These are phyloP conservation scores for Artemia franciscana DNA, from an alignment of 1,140 invertebrate species.

Conservation along the genomic window DNA sequence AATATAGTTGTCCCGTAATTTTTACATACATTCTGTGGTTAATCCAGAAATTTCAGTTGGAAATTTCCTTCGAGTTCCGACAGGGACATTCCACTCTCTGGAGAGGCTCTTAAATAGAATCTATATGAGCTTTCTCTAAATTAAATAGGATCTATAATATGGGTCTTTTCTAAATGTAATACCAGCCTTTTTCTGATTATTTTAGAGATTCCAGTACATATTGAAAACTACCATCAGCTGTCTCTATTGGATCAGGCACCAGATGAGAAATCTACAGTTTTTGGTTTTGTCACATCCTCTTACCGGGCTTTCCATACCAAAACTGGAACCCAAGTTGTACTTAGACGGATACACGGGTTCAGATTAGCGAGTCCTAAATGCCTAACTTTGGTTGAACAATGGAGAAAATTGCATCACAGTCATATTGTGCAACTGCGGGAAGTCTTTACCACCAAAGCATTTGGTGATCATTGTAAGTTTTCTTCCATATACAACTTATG, in stretches of 20 bases:
- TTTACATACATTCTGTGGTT: too few relatives aligned
- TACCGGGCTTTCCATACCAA: slow-evolving; percentile 77
- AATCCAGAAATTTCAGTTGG: too few relatives aligned
- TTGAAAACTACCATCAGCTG: slow-evolving; percentile 73
- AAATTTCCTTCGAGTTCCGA: too few relatives aligned
- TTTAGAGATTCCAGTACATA: slow-evolving; percentile 47
- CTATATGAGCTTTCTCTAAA: too few relatives aligned
- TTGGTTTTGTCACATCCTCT: slow-evolving; percentile 52
- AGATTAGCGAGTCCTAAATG: slow-evolving; percentile 58
- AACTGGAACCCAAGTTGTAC: slow-evolving; percentile 58
- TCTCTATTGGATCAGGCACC: slow-evolving; percentile 49
- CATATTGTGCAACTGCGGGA: slow-evolving; percentile 77
- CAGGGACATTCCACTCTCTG: too few relatives aligned
- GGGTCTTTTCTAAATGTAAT: too few relatives aligned
- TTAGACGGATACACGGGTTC: slow-evolving; percentile 67
- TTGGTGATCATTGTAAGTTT: slow-evolving; percentile 76
- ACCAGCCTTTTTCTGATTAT: not conserved
- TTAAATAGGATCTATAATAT: too few relatives aligned
- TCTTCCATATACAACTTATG: not conserved
- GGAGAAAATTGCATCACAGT: slow-evolving; percentile 78
- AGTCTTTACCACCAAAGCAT: slow-evolving; percentile 83
- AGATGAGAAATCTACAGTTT: slow-evolving; percentile 33
- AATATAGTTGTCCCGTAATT: too few relatives aligned
- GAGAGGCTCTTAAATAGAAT: too few relatives aligned
- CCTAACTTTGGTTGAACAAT: slow-evolving; percentile 62